Base-by-base conservation (phyloP, 2,888 invertebrate species). In the Eilema sororculum region DNA sequence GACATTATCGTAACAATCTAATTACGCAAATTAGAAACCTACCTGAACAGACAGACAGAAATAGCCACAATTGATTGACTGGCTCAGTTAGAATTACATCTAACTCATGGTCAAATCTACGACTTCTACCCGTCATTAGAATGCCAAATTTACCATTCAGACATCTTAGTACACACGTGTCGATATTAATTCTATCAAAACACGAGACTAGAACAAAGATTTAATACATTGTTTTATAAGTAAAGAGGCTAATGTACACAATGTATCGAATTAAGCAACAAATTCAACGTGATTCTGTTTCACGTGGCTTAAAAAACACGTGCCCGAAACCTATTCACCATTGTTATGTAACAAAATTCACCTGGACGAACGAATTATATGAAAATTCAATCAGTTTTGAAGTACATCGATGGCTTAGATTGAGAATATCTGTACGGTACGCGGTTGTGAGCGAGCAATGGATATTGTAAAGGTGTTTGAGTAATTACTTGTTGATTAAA, bases 301-400 rank as follows among this genome's bases (percentile, higher is more conserved):
- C 81, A 82, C 81, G 83, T 80, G 78, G 65, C 30, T 12, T 0
- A 0, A 0, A 3, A 0, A 22, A 75, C 83, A 82, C 83, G 81
- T 78, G 81, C 68, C 20, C 16, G 0, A n/a, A 70, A 59, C 46
- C 65, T 59, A 77, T 65, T 73, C 71, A 65, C 16, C 62, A 3
- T 52, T 61, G 57, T 66, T 67, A 67, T 20, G 41, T 70, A 62
- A 70, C 37, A 16, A 16, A 65, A 63, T 37, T 63, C 25, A 66
- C 24, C 30, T 62, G 24, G 52, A 66, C 52, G 6, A 37, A 30
- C 69, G 37, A 65, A 37, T 69, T 66, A 61, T 62, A 28, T 61
- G 61, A 66, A 62, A 66, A 70, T 28, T 57, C 57, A 66, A 62
- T 46, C 8, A 6, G 22, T 41, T 70, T 52, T 4, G 13, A n/a